phyloP scores from a whole-genome alignment of 1,140 invertebrate species.

The Manduca sexta region DNA sequence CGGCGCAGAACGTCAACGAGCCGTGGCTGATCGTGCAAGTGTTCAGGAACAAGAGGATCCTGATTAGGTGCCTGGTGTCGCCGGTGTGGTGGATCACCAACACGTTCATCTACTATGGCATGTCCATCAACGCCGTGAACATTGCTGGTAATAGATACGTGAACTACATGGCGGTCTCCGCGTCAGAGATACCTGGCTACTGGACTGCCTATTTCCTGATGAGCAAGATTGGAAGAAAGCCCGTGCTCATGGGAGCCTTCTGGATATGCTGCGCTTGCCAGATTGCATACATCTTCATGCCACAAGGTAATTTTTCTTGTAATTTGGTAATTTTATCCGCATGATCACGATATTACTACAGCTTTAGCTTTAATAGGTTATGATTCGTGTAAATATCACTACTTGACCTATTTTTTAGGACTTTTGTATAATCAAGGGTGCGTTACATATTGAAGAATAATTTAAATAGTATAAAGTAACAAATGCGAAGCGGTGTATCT shows the following conservation, averaged over 20 bases:
- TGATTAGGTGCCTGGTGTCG: slow-evolving; percentile 77
- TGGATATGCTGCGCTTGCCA: background rate
- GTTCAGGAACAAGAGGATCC: slow-evolving; percentile 72
- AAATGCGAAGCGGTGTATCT: too few relatives aligned
- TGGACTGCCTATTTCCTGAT: slow-evolving; percentile 65
- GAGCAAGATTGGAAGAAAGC: slow-evolving; percentile 50
- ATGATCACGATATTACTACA: too few relatives aligned
- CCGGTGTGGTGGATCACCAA: slow-evolving; percentile 81
- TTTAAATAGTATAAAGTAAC: too few relatives aligned
- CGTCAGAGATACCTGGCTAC: slow-evolving; percentile 82
- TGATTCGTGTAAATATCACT: too few relatives aligned
- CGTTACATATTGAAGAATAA: too few relatives aligned
- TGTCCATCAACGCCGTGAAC: slow-evolving; percentile 78
- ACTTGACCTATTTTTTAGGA: too few relatives aligned
- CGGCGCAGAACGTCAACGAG: slow-evolving; percentile 18
- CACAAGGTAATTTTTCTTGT: background rate
- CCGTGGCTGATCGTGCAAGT: slow-evolving; percentile 70
- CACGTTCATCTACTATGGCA: slow-evolving; percentile 79
- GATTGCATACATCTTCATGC: background rate
- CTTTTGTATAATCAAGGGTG: too few relatives aligned
- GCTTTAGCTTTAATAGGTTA: too few relatives aligned
- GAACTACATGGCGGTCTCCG: slow-evolving; percentile 79
- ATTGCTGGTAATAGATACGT: slow-evolving; percentile 78
- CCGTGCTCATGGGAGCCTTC: background rate
- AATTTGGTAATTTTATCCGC: too few relatives aligned